Evolutionary conservation across 2,888 invertebrate species (phyloP).

Genomic region (Epinotia nisella): DNA sequence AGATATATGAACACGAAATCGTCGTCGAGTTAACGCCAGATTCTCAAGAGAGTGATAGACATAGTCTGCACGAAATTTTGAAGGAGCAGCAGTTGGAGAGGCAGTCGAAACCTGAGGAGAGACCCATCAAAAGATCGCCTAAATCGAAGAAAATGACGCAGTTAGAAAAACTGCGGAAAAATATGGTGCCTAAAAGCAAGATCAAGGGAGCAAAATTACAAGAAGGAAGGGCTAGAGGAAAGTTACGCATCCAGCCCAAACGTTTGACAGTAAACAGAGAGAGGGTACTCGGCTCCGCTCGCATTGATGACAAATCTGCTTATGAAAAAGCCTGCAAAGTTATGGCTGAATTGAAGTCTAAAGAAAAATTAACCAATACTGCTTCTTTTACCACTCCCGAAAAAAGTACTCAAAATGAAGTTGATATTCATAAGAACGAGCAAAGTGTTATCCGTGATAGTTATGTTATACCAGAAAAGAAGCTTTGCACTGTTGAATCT

Average conservation of each 20-base stretch:
- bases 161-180: slow-evolving; percentile 63
- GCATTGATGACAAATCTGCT: slow-evolving; percentile 60
- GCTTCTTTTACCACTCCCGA: not conserved
- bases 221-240: slow-evolving; percentile 47
- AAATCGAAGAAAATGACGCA: slow-evolving; percentile 61
- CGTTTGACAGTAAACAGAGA: slow-evolving; percentile 45
- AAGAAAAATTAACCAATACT: slow-evolving; percentile 48
- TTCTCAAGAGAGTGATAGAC: slow-evolving; percentile 23
- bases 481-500: not conserved
- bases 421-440: not conserved
- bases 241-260: slow-evolving; percentile 50
- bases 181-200: slow-evolving; percentile 65
- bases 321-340: slow-evolving; percentile 71
- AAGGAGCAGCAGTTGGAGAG: slow-evolving; percentile 18
- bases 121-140: slow-evolving; percentile 40
- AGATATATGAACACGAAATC: slow-evolving; percentile 29
- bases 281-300: slow-evolving; percentile 47
- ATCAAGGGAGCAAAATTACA: slow-evolving; percentile 54
- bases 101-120: not conserved
- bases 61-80: slow-evolving; percentile 19
- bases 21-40: slow-evolving; percentile 34
- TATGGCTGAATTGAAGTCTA: slow-evolving; percentile 63
- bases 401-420: slow-evolving; percentile 11
- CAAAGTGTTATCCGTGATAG: not conserved
- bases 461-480: not conserved